Percentiles rank a stretch among this genome's conserved stretches.
These are phyloP conservation scores for Drosophila monieri DNA, from an alignment of 2,888 invertebrate genomes.

Conservation along the genomic window DNA sequence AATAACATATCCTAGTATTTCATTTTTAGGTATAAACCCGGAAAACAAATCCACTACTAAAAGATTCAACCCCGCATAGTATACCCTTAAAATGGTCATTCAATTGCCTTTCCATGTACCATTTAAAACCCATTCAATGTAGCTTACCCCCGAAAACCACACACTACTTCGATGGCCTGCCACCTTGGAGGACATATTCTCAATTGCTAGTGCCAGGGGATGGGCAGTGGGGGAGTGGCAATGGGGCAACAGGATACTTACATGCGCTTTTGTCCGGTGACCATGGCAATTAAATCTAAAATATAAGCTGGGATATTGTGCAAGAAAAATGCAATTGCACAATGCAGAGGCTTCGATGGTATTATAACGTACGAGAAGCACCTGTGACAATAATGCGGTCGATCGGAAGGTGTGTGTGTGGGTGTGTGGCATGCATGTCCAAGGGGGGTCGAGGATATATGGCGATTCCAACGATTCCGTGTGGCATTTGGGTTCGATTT, in stretches of 20 bases:
- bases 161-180: conserved; percentile 30
- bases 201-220: conserved; percentile 6
- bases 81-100: conserved; percentile 29
- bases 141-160: conserved; percentile 55
- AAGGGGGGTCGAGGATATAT: conserved; percentile 16
- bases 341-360: conserved; percentile 83
- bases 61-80: not conserved
- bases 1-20: too few species aligned
- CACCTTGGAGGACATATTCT: conserved; percentile 51
- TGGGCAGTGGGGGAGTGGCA: not conserved
- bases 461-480: conserved; percentile 45
- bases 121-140: conserved; percentile 69
- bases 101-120: conserved; percentile 73
- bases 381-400: conserved; percentile 82
- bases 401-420: conserved; percentile 36
- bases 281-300: conserved; percentile 84
- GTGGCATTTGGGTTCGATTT: conserved; percentile 62
- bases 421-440: not conserved
- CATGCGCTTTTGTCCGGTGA: conserved; percentile 84
- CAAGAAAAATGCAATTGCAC: conserved; percentile 82
- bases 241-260: conserved; percentile 69
- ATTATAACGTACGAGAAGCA: conserved; percentile 84
- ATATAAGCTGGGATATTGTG: conserved; percentile 84
- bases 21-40: too few species aligned
- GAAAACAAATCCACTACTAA: too few species aligned